Evolutionary conservation across 2,797 vertebrate species (phyloP), one percentile per base, ranked within the genome.

Genomic region (Zalophus californianus): DNA sequence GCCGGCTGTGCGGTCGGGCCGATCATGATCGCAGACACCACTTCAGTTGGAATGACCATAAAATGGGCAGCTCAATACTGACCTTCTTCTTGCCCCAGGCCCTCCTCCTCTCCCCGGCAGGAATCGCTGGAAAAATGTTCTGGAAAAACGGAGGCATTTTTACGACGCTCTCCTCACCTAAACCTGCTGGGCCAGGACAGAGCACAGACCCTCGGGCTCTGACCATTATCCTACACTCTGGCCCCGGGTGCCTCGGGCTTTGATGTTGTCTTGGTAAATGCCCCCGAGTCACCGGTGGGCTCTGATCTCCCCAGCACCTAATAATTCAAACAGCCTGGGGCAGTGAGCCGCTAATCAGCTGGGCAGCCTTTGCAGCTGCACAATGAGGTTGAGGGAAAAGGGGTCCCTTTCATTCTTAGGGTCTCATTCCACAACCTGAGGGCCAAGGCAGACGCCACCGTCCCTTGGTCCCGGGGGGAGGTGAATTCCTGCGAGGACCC

Each of bases 401-500:
- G 66, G 11, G 48, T 91, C 84, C 25, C 10, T 93, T 96, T 82
- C 60, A 25, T 77, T 79, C 95, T 96, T 93, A 93, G 94, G 90
- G 91, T 95, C 97, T 96, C 78, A 44, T 97, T 98, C 97, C 87
- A 52, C 18, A 94, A 97, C 97, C 94, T 79, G 96, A 97, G 91
- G 98, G 94, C 85, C 92, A 78, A 77, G 95, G 58, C 75, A 97
- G 96, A 97, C 72, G 88, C 90, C 79, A n/a, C 68, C 1, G 62
- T 96, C 90, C 38, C 0, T 86, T 88, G 87, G 92, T 96, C 77
- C 96, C 78, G 35, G 32, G 96, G 62, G 96, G 98, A 98, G 98
- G 98, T 98, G 98, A 98, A 98, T 98, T 98, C 98, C 97, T 98
- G 94, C 96, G 94, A 97, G 96, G 98, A 94, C 95, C 92, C 27